Percentiles rank a stretch among this genome's conserved stretches.
Conservation (phyloP, 2,113 vertebrate species). For the Oreochromis niloticus region DNA sequence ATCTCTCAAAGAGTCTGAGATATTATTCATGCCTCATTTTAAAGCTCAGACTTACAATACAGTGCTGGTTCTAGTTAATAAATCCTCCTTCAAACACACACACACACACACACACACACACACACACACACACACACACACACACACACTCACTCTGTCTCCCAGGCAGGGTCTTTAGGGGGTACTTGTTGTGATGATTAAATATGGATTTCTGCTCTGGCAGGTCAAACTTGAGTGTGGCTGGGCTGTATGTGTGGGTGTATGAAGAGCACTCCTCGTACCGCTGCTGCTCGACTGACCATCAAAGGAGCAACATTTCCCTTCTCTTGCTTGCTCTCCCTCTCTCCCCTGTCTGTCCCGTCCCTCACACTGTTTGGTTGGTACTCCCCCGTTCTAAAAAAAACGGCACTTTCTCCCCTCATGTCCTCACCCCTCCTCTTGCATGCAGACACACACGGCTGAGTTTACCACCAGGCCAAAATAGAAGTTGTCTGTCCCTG, state of each 20-base stretch:
- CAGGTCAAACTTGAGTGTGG: neutral
- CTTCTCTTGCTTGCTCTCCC: neutral
- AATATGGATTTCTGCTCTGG: constrained; percentile 24
- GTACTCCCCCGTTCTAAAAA: constrained; percentile 7
- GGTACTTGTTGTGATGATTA: constrained; percentile 11
- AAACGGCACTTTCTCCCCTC: neutral
- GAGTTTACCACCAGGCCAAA: constrained; percentile 35
- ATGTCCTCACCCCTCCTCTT: neutral
- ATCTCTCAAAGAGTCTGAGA: neutral
- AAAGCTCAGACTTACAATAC: neutral
- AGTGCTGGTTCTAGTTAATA: neutral
- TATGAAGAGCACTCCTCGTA: neutral
- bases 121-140: neutral
- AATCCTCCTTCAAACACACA: neutral
- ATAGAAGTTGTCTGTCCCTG: constrained; percentile 46
- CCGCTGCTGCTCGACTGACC: neutral
- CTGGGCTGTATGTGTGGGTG: neutral
- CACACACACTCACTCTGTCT: neutral
- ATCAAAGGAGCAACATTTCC: neutral
- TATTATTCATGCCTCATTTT: neutral
- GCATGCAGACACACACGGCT: neutral
- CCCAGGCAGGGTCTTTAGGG: neutral
- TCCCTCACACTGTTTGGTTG: neutral
- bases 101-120: neutral
- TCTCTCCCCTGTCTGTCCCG: neutral